Base-by-base conservation (phyloP, 2,113 vertebrate species). In the Fregata magnificens region DNA sequence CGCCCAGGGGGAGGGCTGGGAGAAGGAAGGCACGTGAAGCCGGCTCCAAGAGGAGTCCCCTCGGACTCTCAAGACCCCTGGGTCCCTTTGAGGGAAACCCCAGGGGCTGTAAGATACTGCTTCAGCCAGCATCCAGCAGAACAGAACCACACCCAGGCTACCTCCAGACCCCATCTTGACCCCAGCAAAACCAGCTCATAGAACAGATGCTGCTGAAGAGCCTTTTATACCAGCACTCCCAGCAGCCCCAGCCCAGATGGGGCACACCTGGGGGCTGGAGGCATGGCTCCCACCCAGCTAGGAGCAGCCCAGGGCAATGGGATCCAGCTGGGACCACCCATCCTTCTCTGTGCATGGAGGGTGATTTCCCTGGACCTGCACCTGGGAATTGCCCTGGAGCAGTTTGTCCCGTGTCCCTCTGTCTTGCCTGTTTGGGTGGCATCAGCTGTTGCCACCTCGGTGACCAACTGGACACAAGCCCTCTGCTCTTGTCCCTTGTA, bases 1-100 rank as follows among this genome's bases (percentile, higher is more conserved):
- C 0, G 86, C 95, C 93, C 95, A 96, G 4, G 94, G 82, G 4
- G 82, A 90, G 18, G 82, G 36, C 90, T 63, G 82, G 42, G 90
- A 77, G 18, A 90, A 84, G 38, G 69, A 31, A 62, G 86, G 79
- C 16, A 65, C 61, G 1, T 1, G 45, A 2, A 77, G 16, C 6
- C 6, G 0, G 21, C 50, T 62, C 95, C 80, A 65, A 45, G 80
- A 78, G 4, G 88, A 78, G 14, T 77, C 95, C 4, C 88, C 93
- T 5, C 71, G 26, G 9, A 40, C 36, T 67, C 84, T 86, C 49
- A 91, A 72, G 11, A 80, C 45, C 21, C 76, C 77, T 0, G 3
- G 70, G 12, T 6, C 45, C 50, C 80, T 52, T 4, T 17, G 45
- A 56, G 91, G 71, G n/a, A 92, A 61, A 11, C 49, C 47, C 93